A percentile compares a stretch with the other conserved stretches of the same genome.
Evolutionary conservation across 2,797 vertebrate genomes (phyloP).

Genomic region (Nasua narica): DNA sequence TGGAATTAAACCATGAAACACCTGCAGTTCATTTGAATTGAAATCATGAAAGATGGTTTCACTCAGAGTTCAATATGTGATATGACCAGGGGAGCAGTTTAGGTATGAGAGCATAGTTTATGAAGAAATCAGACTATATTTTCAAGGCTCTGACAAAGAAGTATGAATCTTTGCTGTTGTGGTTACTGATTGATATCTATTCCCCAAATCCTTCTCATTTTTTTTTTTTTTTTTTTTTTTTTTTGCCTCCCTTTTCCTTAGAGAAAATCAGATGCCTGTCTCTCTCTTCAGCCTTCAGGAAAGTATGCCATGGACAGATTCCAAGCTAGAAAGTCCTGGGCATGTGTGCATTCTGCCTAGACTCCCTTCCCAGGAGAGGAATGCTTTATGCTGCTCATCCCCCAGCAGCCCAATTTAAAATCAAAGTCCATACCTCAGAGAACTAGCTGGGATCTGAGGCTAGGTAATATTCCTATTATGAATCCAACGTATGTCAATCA

Average conservation of each 20-base stretch:
- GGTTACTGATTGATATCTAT: not conserved
- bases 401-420: not conserved
- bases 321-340: not conserved
- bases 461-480: not conserved
- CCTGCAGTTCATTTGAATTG: not conserved
- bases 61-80: not conserved
- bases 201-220: not conserved
- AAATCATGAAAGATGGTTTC: slow-evolving; percentile 10
- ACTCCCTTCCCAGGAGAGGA: not conserved
- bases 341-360: not conserved
- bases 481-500: not conserved
- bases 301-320: not conserved
- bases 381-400: not conserved
- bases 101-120: not conserved
- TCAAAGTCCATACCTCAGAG: not conserved
- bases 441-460: not conserved
- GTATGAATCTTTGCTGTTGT: not conserved
- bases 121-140: slow-evolving; percentile 22
- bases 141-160: not conserved
- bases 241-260: not conserved
- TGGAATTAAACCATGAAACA: slow-evolving; percentile 5
- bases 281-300: not conserved
- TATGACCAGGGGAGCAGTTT: not conserved
- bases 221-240: accelerated
- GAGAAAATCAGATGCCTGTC: not conserved